Evolutionary conservation across 2,113 vertebrate genomes (phyloP).

Genomic region (Leucopternis melanops): DNA sequence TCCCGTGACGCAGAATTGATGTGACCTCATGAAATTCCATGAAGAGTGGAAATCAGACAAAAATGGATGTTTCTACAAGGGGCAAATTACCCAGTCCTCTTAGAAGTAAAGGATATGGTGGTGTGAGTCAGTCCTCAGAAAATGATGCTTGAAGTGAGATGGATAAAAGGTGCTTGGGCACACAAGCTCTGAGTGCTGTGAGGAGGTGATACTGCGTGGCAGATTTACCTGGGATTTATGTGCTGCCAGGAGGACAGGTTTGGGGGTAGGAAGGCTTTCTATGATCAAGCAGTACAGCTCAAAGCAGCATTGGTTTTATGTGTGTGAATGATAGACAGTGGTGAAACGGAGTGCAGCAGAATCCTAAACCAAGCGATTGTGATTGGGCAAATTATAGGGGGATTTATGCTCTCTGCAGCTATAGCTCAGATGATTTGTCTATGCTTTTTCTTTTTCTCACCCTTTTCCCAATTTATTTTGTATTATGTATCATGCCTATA

Average conservation of each 20-base stretch:
- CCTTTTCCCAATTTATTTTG: constrained; percentile 24
- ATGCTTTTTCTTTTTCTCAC: background rate
- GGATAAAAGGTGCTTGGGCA: background rate
- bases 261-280: constrained; percentile 22
- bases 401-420: background rate
- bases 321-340: background rate
- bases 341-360: background rate
- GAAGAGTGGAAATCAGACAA: background rate
- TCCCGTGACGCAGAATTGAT: background rate
- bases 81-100: background rate
- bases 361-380: background rate
- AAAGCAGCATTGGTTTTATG: background rate
- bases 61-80: background rate
- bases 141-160: background rate
- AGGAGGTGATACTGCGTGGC: background rate
- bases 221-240: background rate
- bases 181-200: background rate
- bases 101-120: background rate
- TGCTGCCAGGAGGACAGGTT: background rate
- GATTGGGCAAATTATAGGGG: background rate
- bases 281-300: constrained; percentile 6
- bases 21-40: background rate
- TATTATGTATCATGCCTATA: constrained; percentile 22
- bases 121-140: background rate
- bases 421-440: background rate